Evolutionary conservation across 2,797 vertebrate species (phyloP).

Genomic region (Sciaenops ocellatus): DNA sequence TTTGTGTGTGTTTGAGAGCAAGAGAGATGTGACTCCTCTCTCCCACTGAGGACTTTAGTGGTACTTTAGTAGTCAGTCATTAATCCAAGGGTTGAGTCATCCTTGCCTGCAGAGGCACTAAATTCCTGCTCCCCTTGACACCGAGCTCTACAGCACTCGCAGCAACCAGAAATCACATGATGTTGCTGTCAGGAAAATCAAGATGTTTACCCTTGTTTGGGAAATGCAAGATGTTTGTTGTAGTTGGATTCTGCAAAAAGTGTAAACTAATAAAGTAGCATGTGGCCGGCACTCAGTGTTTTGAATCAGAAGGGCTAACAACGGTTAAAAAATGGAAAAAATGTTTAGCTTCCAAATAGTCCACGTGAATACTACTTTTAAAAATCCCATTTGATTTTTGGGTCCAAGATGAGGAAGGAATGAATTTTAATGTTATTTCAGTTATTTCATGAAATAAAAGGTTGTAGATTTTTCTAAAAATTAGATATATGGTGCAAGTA

Average conservation of each 20-base stretch:
- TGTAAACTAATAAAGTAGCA: constrained; percentile 23
- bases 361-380: not conserved
- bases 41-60: constrained; percentile 72
- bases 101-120: constrained; percentile 72
- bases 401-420: too few species aligned
- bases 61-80: constrained; percentile 77
- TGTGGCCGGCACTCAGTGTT: not conserved
- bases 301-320: not conserved
- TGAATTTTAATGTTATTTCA: not conserved
- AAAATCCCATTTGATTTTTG: not conserved
- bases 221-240: constrained; percentile 43
- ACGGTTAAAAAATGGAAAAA: not conserved
- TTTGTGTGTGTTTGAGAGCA: constrained; percentile 41
- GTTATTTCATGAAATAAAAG: not conserved
- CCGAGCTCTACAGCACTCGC: constrained; percentile 48
- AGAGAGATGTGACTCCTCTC: constrained; percentile 63
- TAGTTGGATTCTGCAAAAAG: not conserved
- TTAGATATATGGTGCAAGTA: not conserved
- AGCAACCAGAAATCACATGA: constrained; percentile 60
- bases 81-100: constrained; percentile 81
- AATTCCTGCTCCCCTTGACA: constrained; percentile 71
- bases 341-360: not conserved
- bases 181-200: constrained; percentile 31
- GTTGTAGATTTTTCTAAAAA: not conserved
- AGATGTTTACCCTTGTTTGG: constrained; percentile 51